These are phyloP conservation scores for Mantis religiosa DNA, from an alignment of 2,888 invertebrate species.

Conservation along the genomic window DNA sequence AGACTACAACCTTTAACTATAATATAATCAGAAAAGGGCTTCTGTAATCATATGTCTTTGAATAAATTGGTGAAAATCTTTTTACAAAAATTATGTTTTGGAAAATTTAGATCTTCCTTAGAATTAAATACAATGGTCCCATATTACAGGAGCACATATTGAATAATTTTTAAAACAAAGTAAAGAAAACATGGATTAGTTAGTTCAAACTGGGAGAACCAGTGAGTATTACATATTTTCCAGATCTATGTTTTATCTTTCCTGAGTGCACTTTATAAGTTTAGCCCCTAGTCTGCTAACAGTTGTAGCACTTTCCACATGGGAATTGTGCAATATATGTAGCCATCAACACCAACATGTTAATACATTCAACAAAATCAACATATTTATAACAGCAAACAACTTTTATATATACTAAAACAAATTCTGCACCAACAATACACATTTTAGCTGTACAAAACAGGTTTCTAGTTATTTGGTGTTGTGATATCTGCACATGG, in stretches of 20 bases:
- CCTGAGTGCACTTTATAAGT: neutral
- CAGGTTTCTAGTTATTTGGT: neutral
- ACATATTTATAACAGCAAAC: neutral
- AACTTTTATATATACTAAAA: neutral
- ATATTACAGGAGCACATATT: neutral
- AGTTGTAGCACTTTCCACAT: neutral
- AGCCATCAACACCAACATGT: neutral
- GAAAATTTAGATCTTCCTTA: neutral
- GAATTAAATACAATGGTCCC: neutral
- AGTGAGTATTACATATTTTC: neutral
- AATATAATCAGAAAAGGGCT: neutral
- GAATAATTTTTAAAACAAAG: neutral
- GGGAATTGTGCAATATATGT: neutral
- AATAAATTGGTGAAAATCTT: neutral
- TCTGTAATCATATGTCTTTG: neutral
- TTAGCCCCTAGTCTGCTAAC: neutral
- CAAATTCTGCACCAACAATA: neutral
- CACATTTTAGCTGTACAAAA: neutral
- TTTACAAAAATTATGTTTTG: neutral
- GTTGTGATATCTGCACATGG: neutral
- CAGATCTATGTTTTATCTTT: neutral
- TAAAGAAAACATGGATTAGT: neutral
- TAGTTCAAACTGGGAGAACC: neutral
- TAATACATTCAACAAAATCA: neutral
- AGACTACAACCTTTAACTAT: neutral